Evolutionary conservation across 2,888 invertebrate genomes (phyloP), one percentile per base, ranked within the genome.

Genomic region (Pseudococcus viburni): DNA sequence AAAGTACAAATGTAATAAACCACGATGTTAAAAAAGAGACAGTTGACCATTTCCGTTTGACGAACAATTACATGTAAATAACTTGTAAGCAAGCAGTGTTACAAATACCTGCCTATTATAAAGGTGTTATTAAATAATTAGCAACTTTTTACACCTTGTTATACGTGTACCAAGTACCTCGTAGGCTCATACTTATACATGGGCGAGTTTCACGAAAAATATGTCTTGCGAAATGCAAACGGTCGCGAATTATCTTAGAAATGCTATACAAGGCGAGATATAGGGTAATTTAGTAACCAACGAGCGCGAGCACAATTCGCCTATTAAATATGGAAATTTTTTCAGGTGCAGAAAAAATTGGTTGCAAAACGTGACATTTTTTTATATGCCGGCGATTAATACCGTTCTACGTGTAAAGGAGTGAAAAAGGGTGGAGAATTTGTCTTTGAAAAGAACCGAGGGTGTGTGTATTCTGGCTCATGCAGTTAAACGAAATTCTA

Each of bases 121-220:
- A 42, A 42, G 68, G 22, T 9, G 68, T 68, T 68, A 68, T 73
- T 73, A 73, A 73, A 73, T 73, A 73, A 73, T 73, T 73, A 73
- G 73, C 15, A 33, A 73, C 33, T 73, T 73, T 73, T 73, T 33
- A 73, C 73, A 73, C 73, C 73, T 73, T 33, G 73, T 73, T 73
- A 73, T 73, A 59, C 12, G 22, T 22, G 7, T n/a, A 59, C n/a
- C n/a, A 6, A 8, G n/a, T n/a, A n/a, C n/a, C 5, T 46, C 12
- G 8, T 46, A 46, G 12, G 59, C 64, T 64, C 7, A 0, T 64
- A 9, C 64, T 19, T 3, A 11, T n/a, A 64, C 15, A 68, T 68
- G 22, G 68, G 22, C 26, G 12, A 68, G 19, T 68, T 68, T 68
- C 68, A 68, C 26, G 68, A 26, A 68, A 68, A 68, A 68, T 68